Base-by-base conservation (phyloP, 2,797 vertebrate species). In the Selene dorsalis region DNA sequence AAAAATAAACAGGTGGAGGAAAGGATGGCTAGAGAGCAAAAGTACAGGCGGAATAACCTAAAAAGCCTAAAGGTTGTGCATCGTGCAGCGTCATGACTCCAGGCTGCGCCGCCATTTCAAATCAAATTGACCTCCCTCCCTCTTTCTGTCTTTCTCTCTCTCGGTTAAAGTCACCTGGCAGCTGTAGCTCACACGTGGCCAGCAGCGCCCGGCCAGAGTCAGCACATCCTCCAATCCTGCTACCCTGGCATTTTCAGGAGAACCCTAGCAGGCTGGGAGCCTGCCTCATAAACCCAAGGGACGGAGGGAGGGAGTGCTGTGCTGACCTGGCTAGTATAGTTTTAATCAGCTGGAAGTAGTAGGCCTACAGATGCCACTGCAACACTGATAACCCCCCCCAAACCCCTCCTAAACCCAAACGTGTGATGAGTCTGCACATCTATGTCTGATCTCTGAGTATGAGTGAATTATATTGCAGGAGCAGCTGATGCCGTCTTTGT, bases 151-250 rank as follows among this genome's bases (percentile, higher is more conserved):
- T 62, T 53, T 74, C 58, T 83, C 82, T 84, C 86, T 74, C 84
- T 86, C 84, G 77, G 88, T 92, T 91, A 87, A 92, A 94, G 93
- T 95, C 94, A 93, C 94, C 94, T 94, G 94, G 93, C 94, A 95
- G 94, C 94, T 95, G 94, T 93, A 94, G 89, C 92, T 93, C 93
- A 94, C 94, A 95, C 93, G 92, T 94, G 94, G 94, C 92, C 92
- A 92, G 92, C 90, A 92, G 91, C 71, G 80, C 88, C 87, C 26
- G 77, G 84, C 85, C 91, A 88, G 86, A 93, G 93, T 95, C 95
- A 95, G 95, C 95, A 95, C 91, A 95, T 95, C 94, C 89, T 92
- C 85, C 89, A 85, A 89, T 94, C 93, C 91, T 95, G 94, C 94
- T 93, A 94, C 89, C 86, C 91, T 90, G 92, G 94, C 94, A 95